Percentiles rank a stretch among this genome's conserved stretches.
phyloP scores from a whole-genome alignment of 2,888 invertebrate genomes.

The Lissocephala sabroskyi region DNA sequence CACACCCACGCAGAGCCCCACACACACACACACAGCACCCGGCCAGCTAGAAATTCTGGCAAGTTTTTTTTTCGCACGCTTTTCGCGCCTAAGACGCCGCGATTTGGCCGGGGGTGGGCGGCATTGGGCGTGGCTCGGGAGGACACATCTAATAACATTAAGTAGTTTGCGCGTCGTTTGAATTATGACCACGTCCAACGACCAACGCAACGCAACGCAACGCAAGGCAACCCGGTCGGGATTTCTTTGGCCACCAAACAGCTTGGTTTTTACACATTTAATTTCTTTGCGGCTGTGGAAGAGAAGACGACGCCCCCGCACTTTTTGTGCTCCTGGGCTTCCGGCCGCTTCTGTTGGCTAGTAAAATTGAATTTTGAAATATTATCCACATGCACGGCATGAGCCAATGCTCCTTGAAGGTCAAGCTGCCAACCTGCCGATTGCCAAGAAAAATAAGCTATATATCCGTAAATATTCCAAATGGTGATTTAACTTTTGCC shows the following conservation, averaged over 20 bases:
- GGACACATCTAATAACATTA: slow-evolving; percentile 57
- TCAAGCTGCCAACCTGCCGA: slow-evolving; percentile 10
- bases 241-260: slow-evolving; percentile 4
- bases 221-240: slow-evolving; percentile 37
- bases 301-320: neutral
- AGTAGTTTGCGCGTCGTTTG: slow-evolving; percentile 60
- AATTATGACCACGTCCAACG: slow-evolving; percentile 57
- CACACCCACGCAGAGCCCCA: slow-evolving; percentile 6
- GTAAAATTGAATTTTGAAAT: slow-evolving; percentile 49
- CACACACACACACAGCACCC: neutral
- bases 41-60: slow-evolving; percentile 10
- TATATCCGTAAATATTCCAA: no score
- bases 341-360: slow-evolving; percentile 18
- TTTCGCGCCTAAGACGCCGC: slow-evolving; percentile 11
- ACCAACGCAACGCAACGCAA: neutral
- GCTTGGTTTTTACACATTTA: slow-evolving; percentile 21
- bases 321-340: neutral
- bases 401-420: slow-evolving; percentile 26
- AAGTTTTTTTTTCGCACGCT: slow-evolving; percentile 19
- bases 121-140: slow-evolving; percentile 25
- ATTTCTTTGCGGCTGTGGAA: slow-evolving; percentile 28
- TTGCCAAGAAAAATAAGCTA: no score
- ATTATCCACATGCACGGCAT: slow-evolving; percentile 42
- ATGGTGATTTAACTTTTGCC: no score
- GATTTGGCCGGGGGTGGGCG: neutral